Conservation (phyloP, 92 coral and sea anemone genomes). For the Epizoanthus stellaris region DNA sequence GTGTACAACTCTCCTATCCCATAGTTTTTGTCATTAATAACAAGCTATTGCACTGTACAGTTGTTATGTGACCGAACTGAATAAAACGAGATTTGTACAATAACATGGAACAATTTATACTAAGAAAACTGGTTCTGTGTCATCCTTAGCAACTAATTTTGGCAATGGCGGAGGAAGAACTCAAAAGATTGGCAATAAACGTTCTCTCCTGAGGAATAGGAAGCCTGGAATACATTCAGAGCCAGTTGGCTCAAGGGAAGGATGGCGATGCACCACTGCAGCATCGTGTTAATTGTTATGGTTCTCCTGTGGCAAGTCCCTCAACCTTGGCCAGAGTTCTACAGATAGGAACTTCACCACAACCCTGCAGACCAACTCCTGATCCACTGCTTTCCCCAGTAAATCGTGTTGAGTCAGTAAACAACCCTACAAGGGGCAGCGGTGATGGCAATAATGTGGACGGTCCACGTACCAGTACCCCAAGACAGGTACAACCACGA, state of each 20-base stretch:
- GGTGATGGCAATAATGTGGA: neutral
- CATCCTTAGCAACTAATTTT: neutral
- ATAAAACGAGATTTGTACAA: too few species aligned
- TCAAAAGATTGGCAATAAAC: neutral
- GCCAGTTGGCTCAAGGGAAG: neutral
- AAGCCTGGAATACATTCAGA: slow-evolving; percentile 25
- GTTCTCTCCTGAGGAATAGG: slow-evolving; percentile 37
- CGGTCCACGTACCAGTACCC: too few species aligned
- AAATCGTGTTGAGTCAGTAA: neutral
- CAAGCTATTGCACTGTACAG: too few species aligned
- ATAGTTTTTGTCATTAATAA: too few species aligned
- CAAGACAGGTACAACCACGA: neutral
- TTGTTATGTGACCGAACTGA: too few species aligned
- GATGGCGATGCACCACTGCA: neutral
- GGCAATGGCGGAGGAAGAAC: neutral
- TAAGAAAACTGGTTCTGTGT: too few species aligned
- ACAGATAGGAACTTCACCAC: too few species aligned
- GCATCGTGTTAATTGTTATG: neutral
- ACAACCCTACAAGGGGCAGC: neutral
- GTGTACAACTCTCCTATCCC: too few species aligned
- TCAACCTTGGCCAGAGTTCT: neutral
- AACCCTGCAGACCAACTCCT: too few species aligned
- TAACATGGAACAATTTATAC: too few species aligned
- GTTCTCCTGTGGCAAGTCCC: slow-evolving; percentile 2
- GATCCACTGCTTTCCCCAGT: neutral